phyloP scores from a whole-genome alignment of 2,797 vertebrate genomes.

The Enteromius afrohamiltoni region DNA sequence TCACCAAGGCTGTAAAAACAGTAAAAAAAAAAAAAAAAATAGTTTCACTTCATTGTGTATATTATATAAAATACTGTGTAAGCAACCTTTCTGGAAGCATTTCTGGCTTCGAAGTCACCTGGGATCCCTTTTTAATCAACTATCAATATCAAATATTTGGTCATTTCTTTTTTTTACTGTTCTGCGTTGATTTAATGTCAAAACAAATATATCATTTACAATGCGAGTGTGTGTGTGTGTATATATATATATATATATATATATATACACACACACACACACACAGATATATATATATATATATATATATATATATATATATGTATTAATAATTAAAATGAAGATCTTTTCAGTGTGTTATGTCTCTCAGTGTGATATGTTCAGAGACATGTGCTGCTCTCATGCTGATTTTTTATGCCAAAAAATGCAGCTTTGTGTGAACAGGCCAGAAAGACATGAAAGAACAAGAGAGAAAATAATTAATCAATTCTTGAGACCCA shows the following conservation, averaged over 20 bases:
- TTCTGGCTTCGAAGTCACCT: neutral
- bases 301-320: too few relatives aligned
- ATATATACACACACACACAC: too few relatives aligned
- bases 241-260: too few relatives aligned
- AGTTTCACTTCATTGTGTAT: too few relatives aligned
- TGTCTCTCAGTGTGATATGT: neutral
- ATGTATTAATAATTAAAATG: neutral
- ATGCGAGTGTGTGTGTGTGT: too few relatives aligned
- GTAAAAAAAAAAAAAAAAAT: too few relatives aligned
- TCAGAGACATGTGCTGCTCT: neutral
- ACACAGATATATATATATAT: neutral
- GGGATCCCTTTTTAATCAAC: neutral
- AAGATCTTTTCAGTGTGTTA: neutral
- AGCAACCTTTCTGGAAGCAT: neutral
- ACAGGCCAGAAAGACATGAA: neutral
- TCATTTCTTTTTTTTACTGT: too few relatives aligned
- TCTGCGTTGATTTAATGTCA: too few relatives aligned
- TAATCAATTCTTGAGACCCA: too few relatives aligned
- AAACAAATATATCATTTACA: too few relatives aligned
- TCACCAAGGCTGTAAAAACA: too few relatives aligned
- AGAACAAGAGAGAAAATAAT: slow-evolving; percentile 60
- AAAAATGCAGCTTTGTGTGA: neutral
- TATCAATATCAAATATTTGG: neutral
- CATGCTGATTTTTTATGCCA: neutral
- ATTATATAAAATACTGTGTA: too few relatives aligned